Evolutionary conservation across 2,797 vertebrate genomes (phyloP), one percentile per base, ranked within the genome.

Genomic region (Cottoperca gobio): DNA sequence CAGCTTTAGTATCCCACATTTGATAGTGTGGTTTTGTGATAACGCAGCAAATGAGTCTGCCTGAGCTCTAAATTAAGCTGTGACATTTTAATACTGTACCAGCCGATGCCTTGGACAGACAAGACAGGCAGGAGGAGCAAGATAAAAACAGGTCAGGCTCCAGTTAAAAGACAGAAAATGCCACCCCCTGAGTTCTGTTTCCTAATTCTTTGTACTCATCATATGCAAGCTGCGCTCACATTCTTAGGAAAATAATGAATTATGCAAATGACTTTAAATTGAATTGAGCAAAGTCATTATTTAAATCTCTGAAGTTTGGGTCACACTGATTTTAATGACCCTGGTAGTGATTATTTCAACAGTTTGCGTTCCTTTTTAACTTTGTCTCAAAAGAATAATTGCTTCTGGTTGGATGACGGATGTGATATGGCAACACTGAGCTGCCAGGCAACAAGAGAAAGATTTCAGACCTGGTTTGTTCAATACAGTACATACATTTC

Each of bases 11-110:
- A 83, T 79, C 72, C 42, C 53, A 68, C 71, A 81, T 87, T 79
- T 84, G 66, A 87, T 72, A 13, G 54, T 78, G 65, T 66, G 79
- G 74, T 89, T 82, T 81, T 72, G 52, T 80, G 75, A 89, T 88
- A 82, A 76, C 35, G 37, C 60, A 64, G 55, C 53, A 87, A 86
- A 89, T 90, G 58, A 78, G 68, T 73, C 73, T 48, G 58, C 70
- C 73, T 65, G 63, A 72, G 63, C 69, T 80, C 72, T 68, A 80
- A 89, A 92, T 84, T 75, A 78, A 82, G 70, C 70, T 55, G 74
- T 93, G 86, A 89, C 90, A 88, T 89, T 89, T 91, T 80, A 87
- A 86, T 86, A 73, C 55, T 6, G 46, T 69, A 61, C 71, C 54
- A 72, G 54, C 42, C 8, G 70, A 83, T 39, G 86, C 86, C 83